Evolutionary conservation across 2,113 vertebrate species (phyloP), one percentile per base, ranked within the genome.

Genomic region (Pristiophorus japonicus): DNA sequence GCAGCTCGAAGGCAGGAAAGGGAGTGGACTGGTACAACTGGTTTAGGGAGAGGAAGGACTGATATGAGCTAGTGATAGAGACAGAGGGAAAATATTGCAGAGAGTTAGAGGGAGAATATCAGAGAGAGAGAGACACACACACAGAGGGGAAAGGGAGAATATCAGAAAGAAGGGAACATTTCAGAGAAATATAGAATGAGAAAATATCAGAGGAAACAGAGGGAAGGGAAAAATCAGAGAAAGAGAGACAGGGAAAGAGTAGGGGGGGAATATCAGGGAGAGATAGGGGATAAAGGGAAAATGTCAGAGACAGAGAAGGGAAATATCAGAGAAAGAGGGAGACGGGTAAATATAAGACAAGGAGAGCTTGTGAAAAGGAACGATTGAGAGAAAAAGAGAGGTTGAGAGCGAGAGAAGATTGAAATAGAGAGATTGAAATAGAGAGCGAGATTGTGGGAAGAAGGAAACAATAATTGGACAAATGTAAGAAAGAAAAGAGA

Each of bases 11-110:
- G 59, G 47, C 59, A 92, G 88, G 88, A n/a, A 62, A 92, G 88
- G 88, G 88, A 92, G 88, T 92, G 59, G 88, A 92, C 59, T 38
- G n/a, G 88, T 92, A 92, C 34, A 92, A 63, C 88, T 92, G 88
- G 88, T 92, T 92, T 63, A 92, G n/a, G 34, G 88, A 92, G 88
- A 92, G 88, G 59, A 65, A 92, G 34, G 34, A 62, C 88, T 92
- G 88, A 92, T 92, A 92, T 59, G 59, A 63, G 62, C 34, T 81
- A 42, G 34, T 42, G 88, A 92, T 92, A 92, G 34, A 45, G 88
- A 92, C 16, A 38, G 34, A 62, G 11, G 5, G 75, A 81, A 78
- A 81, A 42, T 81, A 81, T 42, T n/a, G 75, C 75, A 62, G 12
- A 27, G 59, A 91, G 4, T 16, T n/a, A n/a, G 55, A 63, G 88